phyloP scores from a whole-genome alignment of 2,797 vertebrate species.

The Poeciliopsis paucimaculata region DNA sequence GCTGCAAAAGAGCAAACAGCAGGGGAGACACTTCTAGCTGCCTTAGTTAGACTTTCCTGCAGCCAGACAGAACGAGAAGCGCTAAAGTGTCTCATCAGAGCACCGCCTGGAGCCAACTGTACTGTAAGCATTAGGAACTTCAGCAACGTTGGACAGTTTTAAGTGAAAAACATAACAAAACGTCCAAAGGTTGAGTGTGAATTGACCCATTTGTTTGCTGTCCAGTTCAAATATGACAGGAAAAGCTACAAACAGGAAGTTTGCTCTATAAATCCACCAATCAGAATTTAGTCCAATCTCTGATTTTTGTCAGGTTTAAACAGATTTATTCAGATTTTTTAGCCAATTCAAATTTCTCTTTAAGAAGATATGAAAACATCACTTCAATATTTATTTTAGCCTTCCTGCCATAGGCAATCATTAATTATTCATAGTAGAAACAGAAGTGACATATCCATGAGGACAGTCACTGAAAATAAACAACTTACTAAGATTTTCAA shows the following conservation, averaged over 20 bases:
- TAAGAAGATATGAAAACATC: background rate
- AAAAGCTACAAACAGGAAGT: background rate
- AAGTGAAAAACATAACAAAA: background rate
- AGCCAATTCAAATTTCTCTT: background rate
- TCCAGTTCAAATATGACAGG: background rate
- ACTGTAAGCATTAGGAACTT: conserved; percentile 28
- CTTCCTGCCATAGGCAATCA: background rate
- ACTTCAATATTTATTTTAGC: background rate
- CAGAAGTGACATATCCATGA: background rate
- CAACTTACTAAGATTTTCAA: background rate
- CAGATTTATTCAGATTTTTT: background rate
- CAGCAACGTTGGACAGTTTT: conserved; percentile 10
- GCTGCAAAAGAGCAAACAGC: conserved; percentile 13
- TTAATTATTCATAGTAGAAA: background rate
- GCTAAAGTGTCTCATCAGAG: conserved; percentile 55
- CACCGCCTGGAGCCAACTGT: conserved; percentile 6
- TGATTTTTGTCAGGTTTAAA: background rate
- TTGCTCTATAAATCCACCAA: background rate
- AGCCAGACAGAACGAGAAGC: conserved; percentile 60
- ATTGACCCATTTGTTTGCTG: background rate
- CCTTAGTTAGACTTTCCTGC: conserved; percentile 35
- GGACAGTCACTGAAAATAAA: background rate
- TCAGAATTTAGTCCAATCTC: background rate
- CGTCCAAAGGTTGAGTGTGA: background rate
- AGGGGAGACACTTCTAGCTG: conserved; percentile 1